Base-by-base conservation (phyloP, 2,888 invertebrate genomes). In the Cephonodes hylas region DNA sequence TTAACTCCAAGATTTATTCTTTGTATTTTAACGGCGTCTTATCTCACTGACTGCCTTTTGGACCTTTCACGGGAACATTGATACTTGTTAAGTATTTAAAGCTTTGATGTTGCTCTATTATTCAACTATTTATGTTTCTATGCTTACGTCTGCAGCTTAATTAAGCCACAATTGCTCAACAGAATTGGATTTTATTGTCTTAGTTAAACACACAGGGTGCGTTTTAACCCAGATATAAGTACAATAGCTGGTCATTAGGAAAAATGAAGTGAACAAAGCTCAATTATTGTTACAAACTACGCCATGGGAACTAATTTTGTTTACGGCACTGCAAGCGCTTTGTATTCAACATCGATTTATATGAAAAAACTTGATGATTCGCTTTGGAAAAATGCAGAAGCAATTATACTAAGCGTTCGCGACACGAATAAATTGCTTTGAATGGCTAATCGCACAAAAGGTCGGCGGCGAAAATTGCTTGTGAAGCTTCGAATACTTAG, bases 1-100 rank as follows among this genome's bases (percentile, higher is more conserved):
- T 86, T 84, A 77, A 76, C 77, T 79, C 75, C 60, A 66, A 77
- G 81, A 85, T 88, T 86, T 86, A 86, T 86, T 73, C 75, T 76
- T 77, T 81, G 77, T 79, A 75, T 81, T 76, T 83, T 80, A 81
- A 81, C 77, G 71, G 73, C 68, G 73, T 71, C 75, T 77, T 75
- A 73, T 76, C 73, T 78, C 71, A 64, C 65, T 59, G 66, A 61
- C 56, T 44, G 61, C 20, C 34, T 44, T 61, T 57, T 18, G 22
- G 44, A 59, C 25, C n/a, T 15, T 34, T 38, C 20, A 38, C 10
- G n/a, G 31, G 34, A n/a, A n/a, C 27, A 31, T 31, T 7, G 27
- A 31, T 44, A 20, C 25, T 18, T 44, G 23, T 44, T 18, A 59
- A 42, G 27, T 42, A 44, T 23, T 20, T 31, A n/a, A 57, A 34